These are phyloP conservation scores for Drosophila birchii DNA, from an alignment of 2,888 invertebrate genomes.

Conservation along the genomic window DNA sequence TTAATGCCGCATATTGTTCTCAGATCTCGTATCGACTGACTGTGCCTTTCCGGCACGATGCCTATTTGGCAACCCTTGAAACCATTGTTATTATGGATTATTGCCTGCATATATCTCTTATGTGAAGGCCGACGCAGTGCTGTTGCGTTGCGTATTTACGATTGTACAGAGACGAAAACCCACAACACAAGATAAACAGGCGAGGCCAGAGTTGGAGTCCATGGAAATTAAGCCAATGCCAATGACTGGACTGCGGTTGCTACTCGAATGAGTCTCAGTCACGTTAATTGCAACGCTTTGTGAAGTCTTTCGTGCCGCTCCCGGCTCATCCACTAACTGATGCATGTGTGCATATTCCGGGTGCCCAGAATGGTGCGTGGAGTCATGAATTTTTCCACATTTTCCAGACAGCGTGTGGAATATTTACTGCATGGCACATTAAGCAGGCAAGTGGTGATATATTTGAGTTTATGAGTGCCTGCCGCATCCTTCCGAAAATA, in stretches of 20 bases:
- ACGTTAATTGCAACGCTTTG: constrained; percentile 77
- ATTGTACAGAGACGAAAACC: constrained; percentile 47
- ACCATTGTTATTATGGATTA: constrained; percentile 76
- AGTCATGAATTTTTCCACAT: constrained; percentile 52
- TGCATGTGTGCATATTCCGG: constrained; percentile 55
- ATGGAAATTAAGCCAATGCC: constrained; percentile 79
- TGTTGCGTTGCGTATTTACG: constrained; percentile 68
- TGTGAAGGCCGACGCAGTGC: constrained; percentile 31
- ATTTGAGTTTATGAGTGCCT: constrained; percentile 77
- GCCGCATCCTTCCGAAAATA: constrained; percentile 53
- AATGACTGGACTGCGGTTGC: constrained; percentile 62
- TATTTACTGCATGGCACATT: constrained; percentile 78
- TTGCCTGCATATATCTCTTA: constrained; percentile 56
- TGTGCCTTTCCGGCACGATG: background rate
- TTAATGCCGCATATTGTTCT: constrained; percentile 45
- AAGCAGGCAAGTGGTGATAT: constrained; percentile 79
- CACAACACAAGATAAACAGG: constrained; percentile 69
- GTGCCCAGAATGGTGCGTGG: background rate
- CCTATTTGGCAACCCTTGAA: background rate
- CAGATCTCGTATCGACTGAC: constrained; percentile 3
- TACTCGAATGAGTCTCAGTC: constrained; percentile 69
- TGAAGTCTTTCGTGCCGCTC: constrained; percentile 46
- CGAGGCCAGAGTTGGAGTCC: constrained; percentile 47
- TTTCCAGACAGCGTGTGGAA: constrained; percentile 45
- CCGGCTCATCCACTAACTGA: constrained; percentile 43